These are phyloP conservation scores for Nerophis lumbriciformis DNA, from an alignment of 2,113 vertebrate species.

Conservation along the genomic window DNA sequence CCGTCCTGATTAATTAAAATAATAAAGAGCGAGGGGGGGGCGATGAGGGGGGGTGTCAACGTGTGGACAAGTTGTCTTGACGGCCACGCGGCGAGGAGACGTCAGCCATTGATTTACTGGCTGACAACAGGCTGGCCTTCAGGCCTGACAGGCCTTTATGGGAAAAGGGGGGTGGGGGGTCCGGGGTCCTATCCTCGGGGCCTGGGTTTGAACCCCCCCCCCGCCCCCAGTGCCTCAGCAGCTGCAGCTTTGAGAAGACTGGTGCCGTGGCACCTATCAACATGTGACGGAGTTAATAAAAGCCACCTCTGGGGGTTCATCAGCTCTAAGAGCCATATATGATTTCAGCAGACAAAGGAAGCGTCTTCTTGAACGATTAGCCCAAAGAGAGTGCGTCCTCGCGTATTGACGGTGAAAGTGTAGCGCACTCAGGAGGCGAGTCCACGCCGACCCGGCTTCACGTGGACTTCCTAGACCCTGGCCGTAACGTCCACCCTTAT, in stretches of 20 bases:
- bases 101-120: constrained; percentile 66
- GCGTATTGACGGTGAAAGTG: constrained; percentile 18
- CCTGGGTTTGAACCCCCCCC: constrained; percentile 10
- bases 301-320: constrained; percentile 61
- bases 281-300: constrained; percentile 67
- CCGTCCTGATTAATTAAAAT: constrained; percentile 71
- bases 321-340: constrained; percentile 52
- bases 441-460: not conserved
- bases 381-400: constrained; percentile 45
- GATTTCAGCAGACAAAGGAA: constrained; percentile 57
- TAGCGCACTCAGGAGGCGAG: constrained; percentile 6
- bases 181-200: constrained; percentile 36
- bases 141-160: constrained; percentile 40
- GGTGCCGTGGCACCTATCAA: constrained; percentile 55
- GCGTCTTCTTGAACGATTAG: constrained; percentile 53
- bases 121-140: constrained; percentile 61
- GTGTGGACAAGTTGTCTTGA: constrained; percentile 45
- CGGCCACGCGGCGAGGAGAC: constrained; percentile 43
- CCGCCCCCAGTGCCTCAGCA: constrained; percentile 29
- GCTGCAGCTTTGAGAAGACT: constrained; percentile 40
- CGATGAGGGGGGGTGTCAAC: constrained; percentile 37
- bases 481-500: constrained; percentile 45
- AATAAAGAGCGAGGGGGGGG: constrained; percentile 51
- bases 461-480: constrained; percentile 14
- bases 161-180: constrained; percentile 17